Evolutionary conservation across 2,888 invertebrate species (phyloP), one percentile per base, ranked within the genome.

Genomic region (Gortyna flavago): DNA sequence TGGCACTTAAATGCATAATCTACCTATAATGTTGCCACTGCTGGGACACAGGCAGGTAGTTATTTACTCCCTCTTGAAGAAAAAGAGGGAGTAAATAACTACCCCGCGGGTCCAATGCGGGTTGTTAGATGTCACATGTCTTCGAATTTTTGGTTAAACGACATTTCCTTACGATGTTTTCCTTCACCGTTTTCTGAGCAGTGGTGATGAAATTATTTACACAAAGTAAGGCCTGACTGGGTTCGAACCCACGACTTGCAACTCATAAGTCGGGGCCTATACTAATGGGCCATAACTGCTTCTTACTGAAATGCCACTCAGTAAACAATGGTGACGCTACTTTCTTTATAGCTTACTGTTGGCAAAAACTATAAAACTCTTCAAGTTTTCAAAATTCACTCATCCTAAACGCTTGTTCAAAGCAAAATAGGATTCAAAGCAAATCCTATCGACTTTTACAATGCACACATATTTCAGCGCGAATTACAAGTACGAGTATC

Each of bases 401-500:
- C 2, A 67, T 41, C 18, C 21, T 7, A 66, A 59, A 25, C 35
- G 8, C n/a, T 41, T 7, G 29, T 54, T 59, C 32, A 18, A 54
- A 61, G 21, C 29, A 62, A 75, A 70, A 70, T 21, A 51, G 32
- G n/a, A 29, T 16, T 62, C 25, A 48, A 73, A 35, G 35, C 54
- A 71, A 73, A 75, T 79, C 72, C 69, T 38, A 35, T 57, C 25
- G 66, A 29, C 35, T 70, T 41, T 29, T 8, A 54, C 64, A 75
- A 61, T 48, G 62, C 59, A 51, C 32, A 29, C 54, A 75, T 74
- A 83, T 75, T 85, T 68, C 62, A 82, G 62, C 25, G 35, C 72
- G 44, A 81, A 82, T 82, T 72, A 77, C 51, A 76, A 76, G 69
- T 81, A 69, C 41, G 41, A 72, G 78, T 70, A 75, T 77, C 77